Percentiles rank a stretch among this genome's conserved stretches.
These are phyloP conservation scores for Drosophila diplacantha DNA, from an alignment of 2,888 invertebrate species.

Conservation along the genomic window DNA sequence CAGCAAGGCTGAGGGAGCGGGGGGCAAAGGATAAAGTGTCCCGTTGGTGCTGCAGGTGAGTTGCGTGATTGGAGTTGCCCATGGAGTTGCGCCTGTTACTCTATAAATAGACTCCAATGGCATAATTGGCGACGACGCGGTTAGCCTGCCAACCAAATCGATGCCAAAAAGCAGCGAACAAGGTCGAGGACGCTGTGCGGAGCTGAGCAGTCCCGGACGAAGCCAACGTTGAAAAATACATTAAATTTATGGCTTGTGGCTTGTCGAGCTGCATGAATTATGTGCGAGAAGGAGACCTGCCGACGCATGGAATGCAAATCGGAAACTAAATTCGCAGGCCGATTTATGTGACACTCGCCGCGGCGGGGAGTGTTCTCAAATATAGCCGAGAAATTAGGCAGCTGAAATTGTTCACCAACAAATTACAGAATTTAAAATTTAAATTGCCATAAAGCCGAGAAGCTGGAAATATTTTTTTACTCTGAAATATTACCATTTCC, in stretches of 20 bases:
- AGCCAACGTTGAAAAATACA: slow-evolving; percentile 15
- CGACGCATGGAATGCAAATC: slow-evolving; percentile 52
- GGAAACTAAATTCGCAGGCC: slow-evolving; percentile 55
- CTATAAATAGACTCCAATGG: slow-evolving; percentile 58
- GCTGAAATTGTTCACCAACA: slow-evolving; percentile 1
- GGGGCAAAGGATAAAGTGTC: slow-evolving; percentile 14
- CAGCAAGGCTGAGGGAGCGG: slow-evolving; percentile 52
- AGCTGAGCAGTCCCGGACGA: slow-evolving; percentile 11
- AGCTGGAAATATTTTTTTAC: background rate
- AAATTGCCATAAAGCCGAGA: slow-evolving; percentile 6
- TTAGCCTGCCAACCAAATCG: slow-evolving; percentile 60
- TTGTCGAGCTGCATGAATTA: slow-evolving; percentile 46
- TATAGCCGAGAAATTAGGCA: slow-evolving; percentile 9
- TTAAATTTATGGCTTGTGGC: slow-evolving; percentile 57
- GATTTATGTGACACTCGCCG: slow-evolving; percentile 57
- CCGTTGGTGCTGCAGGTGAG: slow-evolving; percentile 19
- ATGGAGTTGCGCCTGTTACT: slow-evolving; percentile 15
- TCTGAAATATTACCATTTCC: slow-evolving; percentile 13
- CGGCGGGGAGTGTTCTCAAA: slow-evolving; percentile 29
- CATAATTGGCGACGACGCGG: slow-evolving; percentile 49
- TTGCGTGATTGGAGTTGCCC: slow-evolving; percentile 58
- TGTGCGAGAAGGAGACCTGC: slow-evolving; percentile 29
- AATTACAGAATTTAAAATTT: slow-evolving; percentile 18
- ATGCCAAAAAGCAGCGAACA: slow-evolving; percentile 56
- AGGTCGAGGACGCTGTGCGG: slow-evolving; percentile 57